phyloP scores from a whole-genome alignment of 2,113 vertebrate species.

The Mesembrinibis cayennensis region DNA sequence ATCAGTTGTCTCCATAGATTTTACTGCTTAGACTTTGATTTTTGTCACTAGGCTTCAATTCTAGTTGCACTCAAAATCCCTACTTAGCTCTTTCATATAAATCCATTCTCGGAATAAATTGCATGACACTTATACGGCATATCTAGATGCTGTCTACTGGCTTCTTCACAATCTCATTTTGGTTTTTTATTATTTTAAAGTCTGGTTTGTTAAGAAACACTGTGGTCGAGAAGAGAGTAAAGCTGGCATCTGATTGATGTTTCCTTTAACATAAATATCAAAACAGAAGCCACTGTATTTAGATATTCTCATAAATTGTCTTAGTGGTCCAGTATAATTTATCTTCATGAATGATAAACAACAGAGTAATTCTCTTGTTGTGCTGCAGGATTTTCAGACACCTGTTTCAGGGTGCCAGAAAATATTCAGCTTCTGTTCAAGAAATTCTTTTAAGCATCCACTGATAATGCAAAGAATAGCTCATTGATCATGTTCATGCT shows the following conservation, averaged over 20 bases:
- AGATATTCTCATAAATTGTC: neutral
- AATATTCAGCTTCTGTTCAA: neutral
- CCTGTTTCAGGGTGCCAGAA: neutral
- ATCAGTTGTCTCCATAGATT: neutral
- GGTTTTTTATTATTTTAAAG: neutral
- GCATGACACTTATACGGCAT: neutral
- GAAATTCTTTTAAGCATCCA: neutral
- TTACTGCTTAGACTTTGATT: neutral
- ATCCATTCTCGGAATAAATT: neutral
- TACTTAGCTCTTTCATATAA: neutral
- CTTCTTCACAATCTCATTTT: neutral
- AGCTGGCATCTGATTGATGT: neutral
- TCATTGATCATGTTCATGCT: neutral
- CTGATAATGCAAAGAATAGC: neutral
- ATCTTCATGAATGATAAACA: neutral
- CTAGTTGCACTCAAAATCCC: neutral
- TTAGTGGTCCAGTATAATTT: neutral
- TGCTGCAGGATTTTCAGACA: neutral
- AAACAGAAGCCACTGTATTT: neutral
- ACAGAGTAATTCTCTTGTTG: neutral
- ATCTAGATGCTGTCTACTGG: neutral
- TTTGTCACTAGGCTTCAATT: neutral
- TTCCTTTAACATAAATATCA: neutral
- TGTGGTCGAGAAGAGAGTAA: neutral
- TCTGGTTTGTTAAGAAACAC: neutral